Base-by-base conservation (phyloP, 2,113 vertebrate species). In the Callipepla californica region DNA sequence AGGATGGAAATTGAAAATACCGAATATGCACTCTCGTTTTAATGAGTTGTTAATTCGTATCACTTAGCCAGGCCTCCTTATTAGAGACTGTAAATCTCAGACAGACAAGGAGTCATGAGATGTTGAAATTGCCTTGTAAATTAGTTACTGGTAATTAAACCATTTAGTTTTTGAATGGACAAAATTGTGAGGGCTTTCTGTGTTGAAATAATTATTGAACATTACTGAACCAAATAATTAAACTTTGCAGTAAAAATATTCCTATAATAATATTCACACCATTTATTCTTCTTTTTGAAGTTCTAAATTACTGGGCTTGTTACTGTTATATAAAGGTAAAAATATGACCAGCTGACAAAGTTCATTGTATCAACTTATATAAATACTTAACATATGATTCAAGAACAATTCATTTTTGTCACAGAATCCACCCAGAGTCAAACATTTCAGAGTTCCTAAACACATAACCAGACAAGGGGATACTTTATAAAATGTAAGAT, bases 211-310 rank as follows among this genome's bases (percentile, higher is more conserved):
- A 98, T 97, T 98, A 97, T 93, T 96, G 92, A 97, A 92, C 93
- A 97, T 97, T 98, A 96, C 95, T 97, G 97, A 97, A 98, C 96
- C 97, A 98, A 98, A 98, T 98, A 98, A 98, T 98, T 98, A 97
- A 97, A 97, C 86, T 75, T 79, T 95, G 96, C 92, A 94, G 85
- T 94, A 96, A 94, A 96, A 97, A 97, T 97, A 85, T 28, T 45
- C 96, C 94, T 96, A 92, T 91, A 96, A 96, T 95, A 97, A 97
- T 93, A 97, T 86, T 92, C 96, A 95, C 90, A 97, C 76, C 53
- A 95, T 95, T 97, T 95, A 91, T 87, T 88, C 97, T 93, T 93
- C 89, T 89, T 74, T 88, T 87, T 2, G 32, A 85, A 85, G 89
- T 95, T 84, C 84, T 96, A 95, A 96, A 97, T 97, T 96, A 94